These are phyloP conservation scores for Drosophila parthenogenetica DNA, from an alignment of 2,888 invertebrate species.

Conservation along the genomic window DNA sequence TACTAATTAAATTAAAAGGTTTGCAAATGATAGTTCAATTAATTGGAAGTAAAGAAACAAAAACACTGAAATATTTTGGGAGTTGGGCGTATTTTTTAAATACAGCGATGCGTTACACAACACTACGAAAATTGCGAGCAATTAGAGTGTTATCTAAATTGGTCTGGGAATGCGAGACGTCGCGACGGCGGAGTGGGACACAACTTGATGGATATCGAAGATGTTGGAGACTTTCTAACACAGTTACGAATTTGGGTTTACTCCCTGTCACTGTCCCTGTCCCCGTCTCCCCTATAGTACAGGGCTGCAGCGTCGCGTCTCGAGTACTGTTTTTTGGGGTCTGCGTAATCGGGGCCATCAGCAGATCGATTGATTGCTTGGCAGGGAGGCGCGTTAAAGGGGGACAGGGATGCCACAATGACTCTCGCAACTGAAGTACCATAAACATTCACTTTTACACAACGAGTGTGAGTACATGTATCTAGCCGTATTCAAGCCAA, in stretches of 20 bases:
- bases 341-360: slow-evolving; percentile 66
- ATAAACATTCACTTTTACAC: slow-evolving; percentile 77
- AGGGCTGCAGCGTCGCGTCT: slow-evolving; percentile 10
- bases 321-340: slow-evolving; percentile 37
- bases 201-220: neutral
- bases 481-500: slow-evolving; percentile 3
- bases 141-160: slow-evolving; percentile 66
- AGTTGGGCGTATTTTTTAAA: slow-evolving; percentile 36
- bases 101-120: slow-evolving; percentile 47
- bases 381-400: neutral
- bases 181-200: neutral
- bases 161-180: slow-evolving; percentile 23
- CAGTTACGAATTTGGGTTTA: slow-evolving; percentile 26
- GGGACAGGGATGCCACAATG: slow-evolving; percentile 56
- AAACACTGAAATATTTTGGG: slow-evolving; percentile 15
- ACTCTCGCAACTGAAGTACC: slow-evolving; percentile 70
- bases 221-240: slow-evolving; percentile 57
- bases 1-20: slow-evolving; percentile 10
- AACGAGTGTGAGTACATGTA: slow-evolving; percentile 21
- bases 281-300: slow-evolving; percentile 10
- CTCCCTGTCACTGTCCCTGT: slow-evolving; percentile 43
- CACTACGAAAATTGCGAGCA: slow-evolving; percentile 56
- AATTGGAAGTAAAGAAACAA: slow-evolving; percentile 10
- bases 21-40: slow-evolving; percentile 39
- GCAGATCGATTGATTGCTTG: slow-evolving; percentile 34